These are phyloP conservation scores for Probosciger aterrimus DNA, from an alignment of 2,113 vertebrate species.

Conservation along the genomic window DNA sequence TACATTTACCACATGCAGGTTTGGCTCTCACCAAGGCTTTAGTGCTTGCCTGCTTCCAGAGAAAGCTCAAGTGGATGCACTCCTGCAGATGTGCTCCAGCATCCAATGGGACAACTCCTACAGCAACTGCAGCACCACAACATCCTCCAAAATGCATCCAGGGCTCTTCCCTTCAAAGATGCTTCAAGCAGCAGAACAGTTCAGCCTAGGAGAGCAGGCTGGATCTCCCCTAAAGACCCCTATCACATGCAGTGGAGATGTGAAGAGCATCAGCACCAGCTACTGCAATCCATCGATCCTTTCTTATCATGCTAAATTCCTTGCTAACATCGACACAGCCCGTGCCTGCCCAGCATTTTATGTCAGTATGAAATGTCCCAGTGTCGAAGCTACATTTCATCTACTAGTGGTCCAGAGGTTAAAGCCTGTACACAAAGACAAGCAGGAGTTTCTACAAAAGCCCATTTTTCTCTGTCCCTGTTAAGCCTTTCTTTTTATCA, in stretches of 20 bases:
- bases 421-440: neutral
- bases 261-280: neutral
- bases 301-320: neutral
- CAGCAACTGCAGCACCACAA: neutral
- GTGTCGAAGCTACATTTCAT: neutral
- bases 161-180: neutral
- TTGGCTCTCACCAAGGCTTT: neutral
- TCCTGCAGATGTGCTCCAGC: neutral
- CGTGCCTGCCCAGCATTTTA: neutral
- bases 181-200: neutral
- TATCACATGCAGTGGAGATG: neutral
- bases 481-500: conserved; percentile 69
- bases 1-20: neutral
- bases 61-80: neutral
- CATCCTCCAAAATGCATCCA: neutral
- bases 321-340: neutral
- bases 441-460: neutral
- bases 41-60: neutral
- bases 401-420: neutral
- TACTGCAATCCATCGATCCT: neutral
- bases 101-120: neutral
- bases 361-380: neutral
- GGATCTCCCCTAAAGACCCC: neutral
- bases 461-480: neutral
- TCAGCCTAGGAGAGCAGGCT: neutral